Percentiles rank a stretch among this genome's conserved stretches.
phyloP scores from a whole-genome alignment of 1,140 invertebrate species.

The Drusus annulatus region DNA sequence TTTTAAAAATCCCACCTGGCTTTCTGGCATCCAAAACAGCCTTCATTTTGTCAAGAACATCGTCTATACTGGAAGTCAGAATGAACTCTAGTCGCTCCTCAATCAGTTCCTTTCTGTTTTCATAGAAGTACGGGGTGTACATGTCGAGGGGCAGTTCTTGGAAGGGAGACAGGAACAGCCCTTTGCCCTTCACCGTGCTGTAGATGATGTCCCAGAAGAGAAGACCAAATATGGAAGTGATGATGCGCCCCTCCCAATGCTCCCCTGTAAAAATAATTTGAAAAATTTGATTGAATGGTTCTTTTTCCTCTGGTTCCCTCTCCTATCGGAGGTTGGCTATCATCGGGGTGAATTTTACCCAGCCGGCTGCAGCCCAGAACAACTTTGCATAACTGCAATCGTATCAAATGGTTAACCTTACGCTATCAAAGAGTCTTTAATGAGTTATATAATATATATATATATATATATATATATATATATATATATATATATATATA shows the following conservation, averaged over 20 bases:
- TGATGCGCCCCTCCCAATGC: constrained; percentile 81
- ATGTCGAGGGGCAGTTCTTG: constrained; percentile 82
- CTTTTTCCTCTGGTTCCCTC: too few species aligned
- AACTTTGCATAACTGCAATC: too few species aligned
- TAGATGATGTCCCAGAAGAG: constrained; percentile 87
- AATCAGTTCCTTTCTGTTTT: constrained; percentile 73
- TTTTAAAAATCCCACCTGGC: constrained; percentile 61
- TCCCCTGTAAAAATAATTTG: constrained; percentile 61
- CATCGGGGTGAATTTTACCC: too few species aligned
- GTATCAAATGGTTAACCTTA: too few species aligned
- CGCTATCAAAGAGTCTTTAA: too few species aligned
- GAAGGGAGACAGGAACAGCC: constrained; percentile 78
- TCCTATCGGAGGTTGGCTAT: too few species aligned
- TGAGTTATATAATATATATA: too few species aligned
- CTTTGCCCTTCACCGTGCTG: constrained; percentile 68
- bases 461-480: too few species aligned
- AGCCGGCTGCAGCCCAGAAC: too few species aligned
- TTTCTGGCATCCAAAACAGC: constrained; percentile 65
- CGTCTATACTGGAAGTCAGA: constrained; percentile 61
- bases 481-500: too few species aligned
- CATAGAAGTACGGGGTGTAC: constrained; percentile 76
- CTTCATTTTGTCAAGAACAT: constrained; percentile 64
- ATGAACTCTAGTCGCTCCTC: constrained; percentile 72
- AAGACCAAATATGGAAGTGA: constrained; percentile 77
- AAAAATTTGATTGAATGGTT: neutral